A percentile compares a stretch with the other conserved stretches of the same genome.
phyloP scores from a whole-genome alignment of 2,797 vertebrate species.

The Ptychobarbus kaznakovi region DNA sequence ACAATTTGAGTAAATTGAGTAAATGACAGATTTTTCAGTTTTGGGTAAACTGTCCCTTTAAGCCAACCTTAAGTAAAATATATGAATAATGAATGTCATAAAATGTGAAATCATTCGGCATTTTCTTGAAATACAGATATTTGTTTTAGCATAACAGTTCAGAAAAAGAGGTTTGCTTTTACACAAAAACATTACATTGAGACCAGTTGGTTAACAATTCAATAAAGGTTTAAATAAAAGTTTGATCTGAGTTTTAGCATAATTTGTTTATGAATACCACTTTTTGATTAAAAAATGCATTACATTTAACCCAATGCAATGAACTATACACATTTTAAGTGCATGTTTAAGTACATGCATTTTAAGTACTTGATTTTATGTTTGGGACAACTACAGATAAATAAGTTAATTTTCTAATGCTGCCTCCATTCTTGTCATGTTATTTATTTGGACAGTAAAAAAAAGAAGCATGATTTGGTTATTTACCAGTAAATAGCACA shows the following conservation, averaged over 20 bases:
- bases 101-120: not conserved
- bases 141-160: not conserved
- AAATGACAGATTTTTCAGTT: not conserved
- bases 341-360: too few relatives aligned
- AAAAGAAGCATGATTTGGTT: not conserved
- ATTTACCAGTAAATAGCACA: conserved; percentile 45
- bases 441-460: not conserved
- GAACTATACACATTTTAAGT: not conserved
- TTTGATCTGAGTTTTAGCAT: not conserved
- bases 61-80: not conserved
- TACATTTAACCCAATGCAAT: not conserved
- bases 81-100: not conserved
- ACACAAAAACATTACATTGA: not conserved
- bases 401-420: not conserved
- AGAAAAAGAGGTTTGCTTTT: not conserved
- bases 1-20: not conserved
- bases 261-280: not conserved
- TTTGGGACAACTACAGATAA: not conserved
- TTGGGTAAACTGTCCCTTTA: not conserved
- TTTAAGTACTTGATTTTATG: too few relatives aligned
- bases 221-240: not conserved
- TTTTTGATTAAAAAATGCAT: not conserved
- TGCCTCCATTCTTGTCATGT: not conserved
- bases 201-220: too few relatives aligned
- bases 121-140: not conserved